These are phyloP conservation scores for Hirtodrosophila trivittata DNA, from an alignment of 2,888 invertebrate genomes.

Conservation along the genomic window DNA sequence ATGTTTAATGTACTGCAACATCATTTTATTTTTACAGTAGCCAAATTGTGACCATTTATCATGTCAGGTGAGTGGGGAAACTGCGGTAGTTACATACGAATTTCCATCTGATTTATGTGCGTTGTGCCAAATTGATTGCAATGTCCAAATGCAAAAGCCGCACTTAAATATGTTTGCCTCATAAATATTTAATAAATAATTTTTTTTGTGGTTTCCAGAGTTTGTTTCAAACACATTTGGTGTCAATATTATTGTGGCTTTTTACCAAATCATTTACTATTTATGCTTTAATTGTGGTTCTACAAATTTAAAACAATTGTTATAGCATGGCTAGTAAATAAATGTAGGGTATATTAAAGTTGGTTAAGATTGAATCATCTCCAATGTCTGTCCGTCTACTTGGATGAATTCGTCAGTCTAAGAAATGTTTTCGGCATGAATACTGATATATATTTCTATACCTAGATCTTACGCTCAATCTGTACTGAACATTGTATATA, in stretches of 20 bases:
- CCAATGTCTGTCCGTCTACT: too few relatives aligned
- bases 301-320: too few relatives aligned
- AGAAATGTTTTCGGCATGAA: too few relatives aligned
- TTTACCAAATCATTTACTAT: conserved; percentile 4
- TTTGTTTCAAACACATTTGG: conserved; percentile 36
- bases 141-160: conserved; percentile 31
- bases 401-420: too few relatives aligned
- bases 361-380: too few relatives aligned
- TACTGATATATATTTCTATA: too few relatives aligned
- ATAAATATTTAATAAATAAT: conserved; percentile 49
- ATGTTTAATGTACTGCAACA: conserved; percentile 30
- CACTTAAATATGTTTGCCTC: conserved; percentile 20
- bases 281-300: background rate
- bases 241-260: background rate
- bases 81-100: conserved; percentile 26
- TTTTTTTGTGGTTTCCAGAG: conserved; percentile 18
- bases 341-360: too few relatives aligned
- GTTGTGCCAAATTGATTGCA: conserved; percentile 54
- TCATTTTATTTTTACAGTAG: conserved; percentile 20
- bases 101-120: conserved; percentile 52
- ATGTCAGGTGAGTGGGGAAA: conserved; percentile 42
- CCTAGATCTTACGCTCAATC: too few relatives aligned
- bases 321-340: too few relatives aligned
- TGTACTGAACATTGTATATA: too few relatives aligned
- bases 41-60: conserved; percentile 54